Evolutionary conservation across 2,888 invertebrate species (phyloP).

Genomic region (Lamellibrachia columna): DNA sequence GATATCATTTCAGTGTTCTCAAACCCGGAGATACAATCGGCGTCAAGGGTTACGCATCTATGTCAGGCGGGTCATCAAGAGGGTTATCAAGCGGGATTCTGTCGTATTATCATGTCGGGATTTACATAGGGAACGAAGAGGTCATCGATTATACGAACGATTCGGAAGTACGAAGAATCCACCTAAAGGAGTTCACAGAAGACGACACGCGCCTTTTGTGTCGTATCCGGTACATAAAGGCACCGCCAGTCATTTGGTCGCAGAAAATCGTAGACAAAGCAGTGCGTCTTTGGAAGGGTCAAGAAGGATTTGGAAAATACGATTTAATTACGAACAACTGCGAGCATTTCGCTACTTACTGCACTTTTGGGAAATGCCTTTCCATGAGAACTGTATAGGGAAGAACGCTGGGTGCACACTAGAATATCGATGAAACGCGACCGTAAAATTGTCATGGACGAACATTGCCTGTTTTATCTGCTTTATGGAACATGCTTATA

Average conservation of each 20-base stretch:
- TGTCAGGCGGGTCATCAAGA: no score
- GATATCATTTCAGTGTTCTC: neutral
- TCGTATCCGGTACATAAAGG: neutral
- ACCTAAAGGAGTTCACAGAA: neutral
- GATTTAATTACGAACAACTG: neutral
- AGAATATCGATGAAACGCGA: no score
- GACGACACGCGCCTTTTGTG: neutral
- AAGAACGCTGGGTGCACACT: no score
- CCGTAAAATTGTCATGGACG: no score
- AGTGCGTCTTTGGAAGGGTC: neutral
- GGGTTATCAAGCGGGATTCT: neutral
- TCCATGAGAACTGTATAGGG: no score
- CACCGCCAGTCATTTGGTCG: neutral
- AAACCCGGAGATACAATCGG: neutral
- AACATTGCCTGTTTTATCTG: no score
- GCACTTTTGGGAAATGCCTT: neutral
- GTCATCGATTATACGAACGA: neutral
- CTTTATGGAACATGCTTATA: no score
- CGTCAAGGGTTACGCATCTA: neutral
- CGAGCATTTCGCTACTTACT: neutral
- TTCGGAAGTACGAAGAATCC: neutral
- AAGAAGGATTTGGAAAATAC: neutral
- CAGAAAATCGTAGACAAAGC: neutral
- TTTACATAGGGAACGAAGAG: neutral
- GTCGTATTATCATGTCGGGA: neutral